phyloP scores from a whole-genome alignment of 2,113 vertebrate species.

The Bombycilla garrulus region DNA sequence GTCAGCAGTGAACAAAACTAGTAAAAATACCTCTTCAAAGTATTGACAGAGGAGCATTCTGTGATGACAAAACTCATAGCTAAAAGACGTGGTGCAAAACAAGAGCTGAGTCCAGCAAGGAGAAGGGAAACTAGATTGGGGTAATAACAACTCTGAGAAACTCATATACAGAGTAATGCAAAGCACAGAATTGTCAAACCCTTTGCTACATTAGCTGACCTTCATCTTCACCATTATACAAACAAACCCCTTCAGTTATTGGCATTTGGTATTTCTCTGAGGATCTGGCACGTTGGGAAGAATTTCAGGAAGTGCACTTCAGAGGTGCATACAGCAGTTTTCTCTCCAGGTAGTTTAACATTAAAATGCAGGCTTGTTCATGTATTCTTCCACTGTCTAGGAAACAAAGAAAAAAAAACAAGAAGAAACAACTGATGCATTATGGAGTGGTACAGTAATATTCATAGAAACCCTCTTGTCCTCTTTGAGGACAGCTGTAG shows the following conservation, averaged over 20 bases:
- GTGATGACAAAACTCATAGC: conserved; percentile 7
- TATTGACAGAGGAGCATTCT: conserved; percentile 8
- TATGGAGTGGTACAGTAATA: background rate
- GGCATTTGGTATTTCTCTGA: conserved; percentile 47
- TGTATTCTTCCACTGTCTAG: conserved; percentile 93
- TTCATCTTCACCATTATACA: conserved; percentile 66
- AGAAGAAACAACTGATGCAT: background rate
- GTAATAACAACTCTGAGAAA: conserved; percentile 27
- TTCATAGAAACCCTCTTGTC: background rate
- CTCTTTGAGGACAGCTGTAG: background rate
- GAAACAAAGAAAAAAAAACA: background rate
- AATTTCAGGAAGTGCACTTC: background rate
- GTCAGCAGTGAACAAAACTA: conserved; percentile 45
- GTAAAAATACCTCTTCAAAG: conserved; percentile 50
- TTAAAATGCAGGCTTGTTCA: conserved; percentile 90
- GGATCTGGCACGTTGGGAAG: conserved; percentile 21
- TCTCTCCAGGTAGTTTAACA: background rate
- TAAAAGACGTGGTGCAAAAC: conserved; percentile 39
- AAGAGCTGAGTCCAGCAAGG: conserved; percentile 2
- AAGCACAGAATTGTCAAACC: conserved; percentile 43
- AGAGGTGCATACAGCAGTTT: background rate
- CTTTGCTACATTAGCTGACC: conserved; percentile 55
- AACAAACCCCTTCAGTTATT: conserved; percentile 38
- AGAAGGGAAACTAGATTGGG: background rate
- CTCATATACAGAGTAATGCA: conserved; percentile 30